Evolutionary conservation across 2,113 vertebrate species (phyloP).

Genomic region (Clarias magur): DNA sequence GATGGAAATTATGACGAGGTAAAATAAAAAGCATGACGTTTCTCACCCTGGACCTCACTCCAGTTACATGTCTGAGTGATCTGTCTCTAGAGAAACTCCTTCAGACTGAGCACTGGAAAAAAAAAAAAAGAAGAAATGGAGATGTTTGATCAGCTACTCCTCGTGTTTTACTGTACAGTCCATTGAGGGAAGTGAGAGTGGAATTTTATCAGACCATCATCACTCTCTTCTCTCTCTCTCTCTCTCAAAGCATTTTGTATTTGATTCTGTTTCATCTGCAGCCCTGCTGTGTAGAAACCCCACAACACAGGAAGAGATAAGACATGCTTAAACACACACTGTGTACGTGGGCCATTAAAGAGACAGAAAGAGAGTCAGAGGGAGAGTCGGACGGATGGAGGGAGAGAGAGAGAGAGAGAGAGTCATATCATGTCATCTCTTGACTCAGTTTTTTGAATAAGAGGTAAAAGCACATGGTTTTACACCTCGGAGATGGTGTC

Average conservation of each 20-base stretch:
- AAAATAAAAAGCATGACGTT: neutral
- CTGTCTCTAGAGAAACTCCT: neutral
- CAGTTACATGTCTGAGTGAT: neutral
- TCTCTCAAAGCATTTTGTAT: constrained; percentile 32
- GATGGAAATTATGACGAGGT: neutral
- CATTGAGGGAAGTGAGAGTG: neutral
- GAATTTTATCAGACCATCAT: neutral
- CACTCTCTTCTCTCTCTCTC: constrained; percentile 16
- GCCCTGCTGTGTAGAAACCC: constrained; percentile 12
- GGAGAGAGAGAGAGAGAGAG: neutral
- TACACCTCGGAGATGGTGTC: neutral
- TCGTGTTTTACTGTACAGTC: neutral
- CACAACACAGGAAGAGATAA: neutral
- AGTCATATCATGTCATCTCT: neutral
- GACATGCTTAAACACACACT: constrained; percentile 43
- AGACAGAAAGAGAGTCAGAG: neutral
- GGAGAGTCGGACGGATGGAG: neutral
- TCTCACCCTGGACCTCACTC: neutral
- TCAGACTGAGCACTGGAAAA: neutral
- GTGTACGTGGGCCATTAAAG: neutral
- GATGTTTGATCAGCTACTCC: neutral
- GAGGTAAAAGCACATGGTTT: too few relatives aligned
- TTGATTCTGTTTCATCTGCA: constrained; percentile 45
- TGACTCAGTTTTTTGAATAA: neutral
- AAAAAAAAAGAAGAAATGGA: neutral